A percentile compares a stretch with the other conserved stretches of the same genome.
Evolutionary conservation across 2,797 vertebrate genomes (phyloP).

Genomic region (Natrix natrix): DNA sequence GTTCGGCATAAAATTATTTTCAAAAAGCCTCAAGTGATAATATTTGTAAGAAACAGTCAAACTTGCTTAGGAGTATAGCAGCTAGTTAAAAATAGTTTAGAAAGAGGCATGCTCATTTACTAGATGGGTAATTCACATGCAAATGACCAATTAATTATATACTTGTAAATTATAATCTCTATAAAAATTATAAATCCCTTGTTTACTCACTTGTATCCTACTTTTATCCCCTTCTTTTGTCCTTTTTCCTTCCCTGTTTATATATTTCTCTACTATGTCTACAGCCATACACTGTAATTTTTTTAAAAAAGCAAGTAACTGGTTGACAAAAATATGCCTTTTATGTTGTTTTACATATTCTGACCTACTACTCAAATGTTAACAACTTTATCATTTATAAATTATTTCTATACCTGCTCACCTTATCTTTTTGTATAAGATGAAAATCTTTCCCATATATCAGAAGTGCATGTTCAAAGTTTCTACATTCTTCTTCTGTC

Average conservation of each 20-base stretch:
- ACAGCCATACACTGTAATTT: not conserved
- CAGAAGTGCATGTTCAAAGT: conserved; percentile 94
- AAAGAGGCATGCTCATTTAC: not conserved
- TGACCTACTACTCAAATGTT: conserved; percentile 16
- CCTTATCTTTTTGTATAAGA: conserved; percentile 99
- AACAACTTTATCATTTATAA: not conserved
- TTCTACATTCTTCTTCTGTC: conserved; percentile 98
- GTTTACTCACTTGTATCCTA: not conserved
- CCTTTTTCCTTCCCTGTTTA: not conserved
- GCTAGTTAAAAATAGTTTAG: not conserved
- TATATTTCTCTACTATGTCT: not conserved
- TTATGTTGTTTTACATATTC: not conserved
- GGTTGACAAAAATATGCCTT: conserved; percentile 1
- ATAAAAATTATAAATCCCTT: not conserved
- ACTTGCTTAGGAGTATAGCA: not conserved
- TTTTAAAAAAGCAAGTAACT: not conserved
- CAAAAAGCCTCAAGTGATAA: not conserved
- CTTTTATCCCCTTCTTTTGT: not conserved
- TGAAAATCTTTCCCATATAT: conserved; percentile 98
- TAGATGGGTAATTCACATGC: not conserved
- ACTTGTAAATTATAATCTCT: not conserved
- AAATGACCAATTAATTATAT: not conserved
- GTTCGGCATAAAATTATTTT: not conserved
- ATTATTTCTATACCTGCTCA: conserved; percentile 56
- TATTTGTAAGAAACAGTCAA: not conserved